Base-by-base conservation (phyloP, 2,888 invertebrate species). In the Drosophila percnosoma region DNA sequence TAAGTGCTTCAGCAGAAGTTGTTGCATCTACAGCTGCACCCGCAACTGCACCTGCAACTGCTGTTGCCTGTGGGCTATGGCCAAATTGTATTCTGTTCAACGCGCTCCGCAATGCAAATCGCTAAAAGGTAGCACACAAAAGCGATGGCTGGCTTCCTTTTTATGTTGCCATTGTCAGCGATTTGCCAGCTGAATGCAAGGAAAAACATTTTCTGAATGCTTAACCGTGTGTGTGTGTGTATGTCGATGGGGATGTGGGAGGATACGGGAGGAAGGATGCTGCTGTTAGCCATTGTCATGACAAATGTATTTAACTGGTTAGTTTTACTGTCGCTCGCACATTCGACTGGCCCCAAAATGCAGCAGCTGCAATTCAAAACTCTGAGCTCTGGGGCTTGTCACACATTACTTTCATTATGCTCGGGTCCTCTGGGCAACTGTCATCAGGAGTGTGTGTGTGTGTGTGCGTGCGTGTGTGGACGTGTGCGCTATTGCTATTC, bases 261-360 rank as follows among this genome's bases (percentile, higher is more conserved):
- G 51, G 51, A 29, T 45, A n/a, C 38, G 24, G n/a, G 45, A n/a
- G 67, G 54, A 15, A 38, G 52, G 52, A 52, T 53, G 55, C 42
- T 38, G 31, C 58, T 52, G 48, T 59, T 42, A 29, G 72, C 73
- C 73, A 87, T 89, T 87, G 88, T 88, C 88, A 86, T 90, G 91
- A 86, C 90, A 89, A 86, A 87, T 90, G 86, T 86, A 84, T 89
- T 90, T 89, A 89, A 85, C 88, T 87, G 89, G 74, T 80, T 80
- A 69, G 80, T 80, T 81, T 68, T 83, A 58, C 71, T 66, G 53
- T 72, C 73, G 76, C 53, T 68, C 63, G 63, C 75, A 74, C 75
- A 76, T 71, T 82, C 62, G 71, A 78, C 69, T 75, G 71, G 58
- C 80, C 79, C 82, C 86, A 61, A 85, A 90, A 85, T 71, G 64